Conservation (phyloP, 30 jellyfish, hydroid and myxozoan genomes). For the Mastigias papua region DNA sequence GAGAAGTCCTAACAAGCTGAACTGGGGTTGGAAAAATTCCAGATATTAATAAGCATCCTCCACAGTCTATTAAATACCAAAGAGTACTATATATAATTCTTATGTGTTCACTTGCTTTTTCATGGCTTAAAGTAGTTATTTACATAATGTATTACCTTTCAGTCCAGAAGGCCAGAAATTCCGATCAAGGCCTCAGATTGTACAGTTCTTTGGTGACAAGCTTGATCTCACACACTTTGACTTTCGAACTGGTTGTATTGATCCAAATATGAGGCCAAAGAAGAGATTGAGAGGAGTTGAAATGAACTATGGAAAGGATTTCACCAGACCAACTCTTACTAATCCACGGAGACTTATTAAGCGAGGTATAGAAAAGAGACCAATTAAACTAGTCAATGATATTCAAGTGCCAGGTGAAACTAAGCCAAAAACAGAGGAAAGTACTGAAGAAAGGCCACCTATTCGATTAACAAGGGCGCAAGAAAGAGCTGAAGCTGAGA, state of each 20-base stretch:
- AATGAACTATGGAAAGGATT: constrained; percentile 83
- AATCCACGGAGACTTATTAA: constrained; percentile 59
- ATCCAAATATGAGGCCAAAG: constrained; percentile 59
- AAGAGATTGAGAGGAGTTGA: constrained; percentile 77
- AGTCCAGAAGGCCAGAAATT: constrained; percentile 97
- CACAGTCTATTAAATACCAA: too few species aligned
- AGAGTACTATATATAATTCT: neutral
- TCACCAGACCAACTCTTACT: constrained; percentile 51
- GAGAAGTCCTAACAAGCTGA: too few species aligned
- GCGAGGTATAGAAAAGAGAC: constrained; percentile 62
- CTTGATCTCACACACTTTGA: constrained; percentile 88
- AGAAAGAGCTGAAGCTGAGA: constrained; percentile 76
- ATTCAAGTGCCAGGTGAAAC: neutral
- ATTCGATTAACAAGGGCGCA: constrained; percentile 59
- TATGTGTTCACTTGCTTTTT: neutral
- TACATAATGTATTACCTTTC: neutral
- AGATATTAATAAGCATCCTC: too few species aligned
- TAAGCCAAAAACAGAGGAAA: neutral
- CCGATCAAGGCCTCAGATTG: constrained; percentile 94
- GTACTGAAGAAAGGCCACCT: constrained; percentile 20
- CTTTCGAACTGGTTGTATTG: constrained; percentile 84
- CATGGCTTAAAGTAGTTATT: neutral
- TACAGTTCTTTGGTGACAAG: constrained; percentile 88
- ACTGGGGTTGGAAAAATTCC: too few species aligned
- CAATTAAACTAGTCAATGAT: constrained; percentile 25